Evolutionary conservation across 2,888 invertebrate genomes (phyloP), one percentile per base, ranked within the genome.

Genomic region (Catocala sponsa): DNA sequence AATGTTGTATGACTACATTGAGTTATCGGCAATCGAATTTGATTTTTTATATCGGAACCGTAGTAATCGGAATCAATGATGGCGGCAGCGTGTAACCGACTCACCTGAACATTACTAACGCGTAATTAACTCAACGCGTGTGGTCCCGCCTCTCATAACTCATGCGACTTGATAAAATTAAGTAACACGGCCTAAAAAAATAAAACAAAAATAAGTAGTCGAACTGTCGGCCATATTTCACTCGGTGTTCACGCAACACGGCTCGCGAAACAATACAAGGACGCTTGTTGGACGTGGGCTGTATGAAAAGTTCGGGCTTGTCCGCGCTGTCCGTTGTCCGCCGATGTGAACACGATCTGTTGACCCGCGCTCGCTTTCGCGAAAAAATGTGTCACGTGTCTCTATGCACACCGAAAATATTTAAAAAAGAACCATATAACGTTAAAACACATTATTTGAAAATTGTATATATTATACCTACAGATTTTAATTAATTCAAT

Each of bases 151-250:
- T 86, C 88, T 91, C 92, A 93, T 94, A 94, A 94, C 85, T 94
- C 94, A 94, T 91, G 91, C 86, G 89, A 91, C 90, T 93, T 92
- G 92, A 94, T 94, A 94, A 94, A 94, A 94, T 94, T 94, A 93
- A 94, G 92, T 91, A 92, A 94, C 91, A 88, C 89, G 85, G 82
- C 82, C 88, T 88, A 89, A 91, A 91, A 92, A 92, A 89, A 88
- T 83, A 86, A 90, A 90, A 88, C 82, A 86, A 92, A 91, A 92
- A 90, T 90, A 92, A 92, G 92, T 91, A 92, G 91, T 91, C 87
- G 85, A 85, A 84, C 88, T 89, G 91, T 90, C 91, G 87, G 91
- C 89, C 87, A 91, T 94, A 93, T 89, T 89, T 94, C 92, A 94
- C 87, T 90, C 78, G 74, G 85, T 85, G 90, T 92, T 93, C 94